A percentile compares a stretch with the other conserved stretches of the same genome.
These are phyloP conservation scores for Melieria picta DNA, from an alignment of 2,888 invertebrate genomes.

Conservation along the genomic window DNA sequence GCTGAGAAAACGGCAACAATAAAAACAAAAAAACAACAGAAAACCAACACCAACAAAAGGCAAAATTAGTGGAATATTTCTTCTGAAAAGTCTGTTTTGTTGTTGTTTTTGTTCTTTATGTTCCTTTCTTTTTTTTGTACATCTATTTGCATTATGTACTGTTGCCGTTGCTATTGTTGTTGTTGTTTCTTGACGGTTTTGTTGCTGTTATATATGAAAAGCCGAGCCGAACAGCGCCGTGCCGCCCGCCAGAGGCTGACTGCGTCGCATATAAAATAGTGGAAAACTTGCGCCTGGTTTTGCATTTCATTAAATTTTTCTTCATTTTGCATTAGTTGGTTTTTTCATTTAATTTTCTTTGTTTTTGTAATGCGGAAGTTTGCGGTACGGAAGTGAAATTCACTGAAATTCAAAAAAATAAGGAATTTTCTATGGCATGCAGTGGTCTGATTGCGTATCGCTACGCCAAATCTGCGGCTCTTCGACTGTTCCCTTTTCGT, in stretches of 20 bases:
- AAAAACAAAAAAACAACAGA: not conserved
- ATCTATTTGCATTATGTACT: constrained; percentile 15
- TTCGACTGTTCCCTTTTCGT: not conserved
- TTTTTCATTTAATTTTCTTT: constrained; percentile 14
- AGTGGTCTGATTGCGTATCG: not conserved
- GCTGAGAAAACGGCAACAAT: not conserved
- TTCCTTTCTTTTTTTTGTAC: constrained; percentile 30
- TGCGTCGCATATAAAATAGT: too few relatives aligned
- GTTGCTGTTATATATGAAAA: constrained; percentile 7
- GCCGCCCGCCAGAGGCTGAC: not conserved
- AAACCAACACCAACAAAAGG: not conserved
- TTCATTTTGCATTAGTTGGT: too few relatives aligned
- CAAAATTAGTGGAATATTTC: constrained; percentile 23
- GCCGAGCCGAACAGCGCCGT: not conserved
- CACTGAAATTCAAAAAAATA: too few relatives aligned
- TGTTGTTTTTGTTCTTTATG: constrained; percentile 9
- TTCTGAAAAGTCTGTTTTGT: not conserved
- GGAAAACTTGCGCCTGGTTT: not conserved
- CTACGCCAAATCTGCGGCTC: not conserved
- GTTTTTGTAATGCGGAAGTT: not conserved
- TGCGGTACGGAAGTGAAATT: too few relatives aligned
- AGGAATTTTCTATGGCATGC: too few relatives aligned
- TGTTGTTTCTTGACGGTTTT: not conserved
- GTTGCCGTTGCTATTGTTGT: constrained; percentile 1
- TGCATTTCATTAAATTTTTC: constrained; percentile 16